Conservation (phyloP, 1,140 invertebrate genomes). For the Mya arenaria region DNA sequence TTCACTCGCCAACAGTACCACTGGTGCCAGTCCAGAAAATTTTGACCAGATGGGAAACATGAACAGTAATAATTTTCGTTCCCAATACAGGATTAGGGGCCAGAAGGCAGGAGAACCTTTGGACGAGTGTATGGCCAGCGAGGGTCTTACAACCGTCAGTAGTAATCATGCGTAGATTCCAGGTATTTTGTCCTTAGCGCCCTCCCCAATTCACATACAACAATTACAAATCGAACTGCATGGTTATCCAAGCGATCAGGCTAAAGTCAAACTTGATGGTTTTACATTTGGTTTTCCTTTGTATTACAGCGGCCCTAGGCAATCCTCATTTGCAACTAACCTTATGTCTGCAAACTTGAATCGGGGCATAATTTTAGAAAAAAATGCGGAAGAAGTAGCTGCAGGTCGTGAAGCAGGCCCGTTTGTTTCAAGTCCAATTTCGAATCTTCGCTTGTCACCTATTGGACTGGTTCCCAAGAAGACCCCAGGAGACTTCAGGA, state of each 20-base stretch:
- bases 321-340: background rate
- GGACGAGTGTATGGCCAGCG: background rate
- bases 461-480: slow-evolving; percentile 32
- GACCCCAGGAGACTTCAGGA: background rate
- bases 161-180: too few species aligned
- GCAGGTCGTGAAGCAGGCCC: background rate
- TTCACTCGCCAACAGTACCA: background rate
- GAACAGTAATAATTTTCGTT: too few species aligned
- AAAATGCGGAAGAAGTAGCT: background rate
- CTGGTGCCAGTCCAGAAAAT: too few species aligned
- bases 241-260: background rate
- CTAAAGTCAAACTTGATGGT: background rate
- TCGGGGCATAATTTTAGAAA: background rate
- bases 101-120: background rate
- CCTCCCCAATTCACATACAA: background rate
- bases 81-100: too few species aligned
- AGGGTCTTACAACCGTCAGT: background rate
- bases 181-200: background rate
- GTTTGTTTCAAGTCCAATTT: background rate
- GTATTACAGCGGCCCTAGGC: background rate
- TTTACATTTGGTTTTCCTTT: slow-evolving; percentile 36
- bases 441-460: slow-evolving; percentile 2
- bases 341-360: slow-evolving; percentile 11
- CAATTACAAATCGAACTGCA: background rate
- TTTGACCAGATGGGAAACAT: too few species aligned